Evolutionary conservation across 23 tunicate genomes (phyloP).

Genomic region (Ascidia mentula): DNA sequence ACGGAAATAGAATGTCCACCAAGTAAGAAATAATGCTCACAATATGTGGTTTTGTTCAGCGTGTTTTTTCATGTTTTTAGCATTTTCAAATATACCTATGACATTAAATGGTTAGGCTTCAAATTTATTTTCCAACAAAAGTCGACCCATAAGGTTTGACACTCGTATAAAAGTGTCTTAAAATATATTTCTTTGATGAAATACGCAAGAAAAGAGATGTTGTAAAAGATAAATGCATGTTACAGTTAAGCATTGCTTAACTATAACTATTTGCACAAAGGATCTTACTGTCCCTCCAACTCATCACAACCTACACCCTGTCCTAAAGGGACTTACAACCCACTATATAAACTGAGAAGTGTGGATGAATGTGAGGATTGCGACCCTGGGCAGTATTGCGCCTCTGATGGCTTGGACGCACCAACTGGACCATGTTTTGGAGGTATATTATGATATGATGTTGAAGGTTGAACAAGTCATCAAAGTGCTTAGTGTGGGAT

Average conservation of each 20-base stretch:
- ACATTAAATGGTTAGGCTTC: too few species aligned
- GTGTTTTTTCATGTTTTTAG: neutral
- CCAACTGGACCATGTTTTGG: conserved; percentile 58
- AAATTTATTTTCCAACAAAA: too few species aligned
- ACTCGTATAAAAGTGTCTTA: too few species aligned
- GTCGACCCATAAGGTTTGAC: too few species aligned
- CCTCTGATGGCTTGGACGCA: conserved; percentile 31
- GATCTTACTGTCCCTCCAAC: conserved; percentile 67
- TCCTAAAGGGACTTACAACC: conserved; percentile 72
- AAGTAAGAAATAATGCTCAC: too few species aligned
- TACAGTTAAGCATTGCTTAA: neutral
- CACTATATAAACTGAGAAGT: conserved; percentile 21
- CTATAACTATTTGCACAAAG: conserved; percentile 11
- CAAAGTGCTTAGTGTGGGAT: too few species aligned
- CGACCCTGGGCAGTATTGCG: conserved; percentile 87
- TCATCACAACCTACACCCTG: conserved; percentile 42
- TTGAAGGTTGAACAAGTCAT: too few species aligned
- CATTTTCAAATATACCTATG: too few species aligned
- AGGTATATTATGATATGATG: too few species aligned
- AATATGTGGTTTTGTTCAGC: too few species aligned
- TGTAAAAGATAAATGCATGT: neutral
- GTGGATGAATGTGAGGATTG: conserved; percentile 60
- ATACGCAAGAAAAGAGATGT: neutral
- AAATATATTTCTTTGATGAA: too few species aligned
- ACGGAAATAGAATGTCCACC: conserved; percentile 52